Base-by-base conservation (phyloP, 2,888 invertebrate species). In the Xylota segnis region DNA sequence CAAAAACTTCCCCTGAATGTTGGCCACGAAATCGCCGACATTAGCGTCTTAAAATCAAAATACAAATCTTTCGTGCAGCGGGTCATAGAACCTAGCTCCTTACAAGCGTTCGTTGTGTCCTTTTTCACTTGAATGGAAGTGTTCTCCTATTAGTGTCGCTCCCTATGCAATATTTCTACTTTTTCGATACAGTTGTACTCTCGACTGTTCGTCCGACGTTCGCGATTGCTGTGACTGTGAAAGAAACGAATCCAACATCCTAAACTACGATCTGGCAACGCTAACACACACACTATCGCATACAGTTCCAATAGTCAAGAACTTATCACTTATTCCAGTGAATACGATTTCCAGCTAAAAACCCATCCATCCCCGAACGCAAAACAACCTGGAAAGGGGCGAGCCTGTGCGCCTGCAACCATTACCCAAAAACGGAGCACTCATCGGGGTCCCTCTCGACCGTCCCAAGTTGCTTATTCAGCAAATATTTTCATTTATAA, bases 401-500 rank as follows among this genome's bases (percentile, higher is more conserved):
- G n/a, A 29, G 23, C 27, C 50, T 12, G 50, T 50, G 27, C 27
- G 50, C 50, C 27, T 50, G 10, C 5, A 47, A 4, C 0, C 16
- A 5, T 10, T 18, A 4, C 47, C 47, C 10, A 9, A 2, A 23
- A 32, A 32, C 14, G 2, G 5, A 27, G 18, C n/a, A n/a, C 59
- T 3, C n/a, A 27, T 23, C 6, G 37, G 14, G 34, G 27, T 34
- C 59, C 45, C 68, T 27, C 68, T 40, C 65, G 18, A 16, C 40
- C 52, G 45, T 63, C 54, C 56, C 87, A 88, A 88, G 88, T 89
- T 90, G 90, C 90, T 90, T 91, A 89, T 89, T 90, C 88, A 89
- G 88, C 88, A 89, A 91, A 91, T 91, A 91, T 91, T 91, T 90
- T 90, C 89, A 88, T 89, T 89, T 89, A 89, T 89, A 91, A 90